Evolutionary conservation across 2,888 invertebrate genomes (phyloP).

Genomic region (Timema podura): DNA sequence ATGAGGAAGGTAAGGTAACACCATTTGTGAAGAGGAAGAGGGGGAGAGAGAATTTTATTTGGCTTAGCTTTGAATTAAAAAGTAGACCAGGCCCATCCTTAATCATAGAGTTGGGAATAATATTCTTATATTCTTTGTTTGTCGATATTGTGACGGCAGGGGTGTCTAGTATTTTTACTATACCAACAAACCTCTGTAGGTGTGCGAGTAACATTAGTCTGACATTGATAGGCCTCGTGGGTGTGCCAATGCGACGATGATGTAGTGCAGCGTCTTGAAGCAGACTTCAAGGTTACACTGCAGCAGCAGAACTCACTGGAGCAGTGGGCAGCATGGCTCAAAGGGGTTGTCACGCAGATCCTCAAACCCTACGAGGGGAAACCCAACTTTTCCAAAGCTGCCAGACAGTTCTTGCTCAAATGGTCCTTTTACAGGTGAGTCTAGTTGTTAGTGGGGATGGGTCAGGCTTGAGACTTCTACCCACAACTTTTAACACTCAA

Average conservation of each 20-base stretch:
- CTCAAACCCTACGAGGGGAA: conserved; percentile 84
- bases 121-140: too few relatives aligned
- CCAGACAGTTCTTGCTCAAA: conserved; percentile 90
- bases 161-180: too few relatives aligned
- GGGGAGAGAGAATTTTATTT: too few relatives aligned
- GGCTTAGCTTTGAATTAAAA: too few relatives aligned
- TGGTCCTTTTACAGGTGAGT: conserved; percentile 94
- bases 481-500: too few relatives aligned
- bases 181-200: too few relatives aligned
- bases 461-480: neutral
- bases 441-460: neutral
- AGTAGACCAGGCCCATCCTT: too few relatives aligned
- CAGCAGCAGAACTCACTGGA: conserved; percentile 91
- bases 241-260: conserved; percentile 92
- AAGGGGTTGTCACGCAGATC: conserved; percentile 85
- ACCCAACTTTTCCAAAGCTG: conserved; percentile 77
- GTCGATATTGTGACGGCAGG: too few relatives aligned
- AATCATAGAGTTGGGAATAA: too few relatives aligned
- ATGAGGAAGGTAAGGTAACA: too few relatives aligned
- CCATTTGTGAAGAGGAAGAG: too few relatives aligned
- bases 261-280: conserved; percentile 79
- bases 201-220: too few relatives aligned
- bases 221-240: conserved; percentile 98
- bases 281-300: conserved; percentile 84
- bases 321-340: conserved; percentile 98